Evolutionary conservation across 1,140 invertebrate genomes (phyloP), one percentile per base, ranked within the genome.

Genomic region (Paraescarpia echinospica): DNA sequence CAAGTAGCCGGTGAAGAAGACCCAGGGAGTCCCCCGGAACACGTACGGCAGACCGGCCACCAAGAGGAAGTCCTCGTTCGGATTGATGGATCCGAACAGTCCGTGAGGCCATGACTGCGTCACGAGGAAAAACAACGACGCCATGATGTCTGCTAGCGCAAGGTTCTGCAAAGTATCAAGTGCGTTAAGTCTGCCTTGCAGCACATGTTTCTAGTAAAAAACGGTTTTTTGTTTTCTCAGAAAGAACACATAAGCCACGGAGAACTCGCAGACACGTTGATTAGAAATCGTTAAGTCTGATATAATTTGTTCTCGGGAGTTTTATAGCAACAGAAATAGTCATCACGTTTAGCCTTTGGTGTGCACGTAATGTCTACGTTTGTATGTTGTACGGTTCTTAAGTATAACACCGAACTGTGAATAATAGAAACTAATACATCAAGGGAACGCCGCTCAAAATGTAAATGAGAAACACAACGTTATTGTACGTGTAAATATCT

Each of bases 1-100:
- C 51, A 88, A 1, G 88, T 92, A 92, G 34, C 51, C 88, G 92
- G 92, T 92, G 92, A 92, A 92, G 92, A 92, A 92, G 31, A 92
- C 88, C 92, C 92, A 92, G 33, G 92, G 92, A 9, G 88, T 77
- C 8, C 92, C 59, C 22, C 92, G 41, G 48, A 92, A 92, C 48
- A 92, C 92, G 88, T 92, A 92, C 22, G 92, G 59, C 92, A 92
- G 59, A 12, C 48, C 92, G 1, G 51, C 34, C n/a, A 89, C 92
- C 12, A 92, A 31, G 12, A 89, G 33, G 59, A 88, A 92, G 92
- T 92, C 34, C 12, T 89, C n/a, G 18, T 88, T 33, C n/a, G 77
- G 48, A 31, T 92, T 77, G 88, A 92, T 92, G 41, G 27, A 59
- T 5, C 34, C 34, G 33, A 88, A 89, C 48, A 34, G 51, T 0